phyloP scores from a whole-genome alignment of 2,797 vertebrate species.

The Danio kyathit region DNA sequence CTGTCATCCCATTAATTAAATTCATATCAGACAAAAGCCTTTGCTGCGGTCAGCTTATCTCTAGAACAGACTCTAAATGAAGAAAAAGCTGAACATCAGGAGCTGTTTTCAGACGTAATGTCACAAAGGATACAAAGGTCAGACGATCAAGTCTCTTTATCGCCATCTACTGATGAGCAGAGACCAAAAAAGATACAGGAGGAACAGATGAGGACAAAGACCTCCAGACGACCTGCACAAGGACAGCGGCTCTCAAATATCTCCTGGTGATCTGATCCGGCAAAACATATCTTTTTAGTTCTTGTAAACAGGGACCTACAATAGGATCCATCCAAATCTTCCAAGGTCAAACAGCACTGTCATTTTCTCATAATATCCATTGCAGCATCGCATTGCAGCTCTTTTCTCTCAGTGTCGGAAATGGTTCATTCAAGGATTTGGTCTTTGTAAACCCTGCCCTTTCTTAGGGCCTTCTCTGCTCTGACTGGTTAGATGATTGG shows the following conservation, averaged over 20 bases:
- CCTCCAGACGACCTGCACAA: conserved; percentile 29
- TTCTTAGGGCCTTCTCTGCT: too few relatives aligned
- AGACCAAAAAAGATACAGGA: conserved; percentile 24
- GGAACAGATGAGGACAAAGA: conserved; percentile 46
- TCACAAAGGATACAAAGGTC: conserved; percentile 23
- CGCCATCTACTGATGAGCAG: conserved; percentile 65
- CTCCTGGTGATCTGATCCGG: too few relatives aligned
- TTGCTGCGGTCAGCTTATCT: neutral
- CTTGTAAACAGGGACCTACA: too few relatives aligned
- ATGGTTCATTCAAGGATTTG: too few relatives aligned
- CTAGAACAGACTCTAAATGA: neutral
- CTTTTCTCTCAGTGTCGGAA: too few relatives aligned
- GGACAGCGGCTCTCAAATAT: neutral
- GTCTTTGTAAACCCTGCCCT: too few relatives aligned
- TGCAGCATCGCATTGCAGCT: too few relatives aligned
- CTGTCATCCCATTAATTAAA: neutral
- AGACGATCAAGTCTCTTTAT: conserved; percentile 50
- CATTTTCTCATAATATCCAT: too few relatives aligned
- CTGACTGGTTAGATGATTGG: too few relatives aligned
- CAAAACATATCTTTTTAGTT: too few relatives aligned
- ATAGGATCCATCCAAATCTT: too few relatives aligned
- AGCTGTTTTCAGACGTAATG: conserved; percentile 21
- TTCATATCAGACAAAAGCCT: neutral
- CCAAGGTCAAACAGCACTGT: too few relatives aligned
- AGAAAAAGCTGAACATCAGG: neutral